These are phyloP conservation scores for Danio tinwini DNA, from an alignment of 2,797 vertebrate species.

Conservation along the genomic window DNA sequence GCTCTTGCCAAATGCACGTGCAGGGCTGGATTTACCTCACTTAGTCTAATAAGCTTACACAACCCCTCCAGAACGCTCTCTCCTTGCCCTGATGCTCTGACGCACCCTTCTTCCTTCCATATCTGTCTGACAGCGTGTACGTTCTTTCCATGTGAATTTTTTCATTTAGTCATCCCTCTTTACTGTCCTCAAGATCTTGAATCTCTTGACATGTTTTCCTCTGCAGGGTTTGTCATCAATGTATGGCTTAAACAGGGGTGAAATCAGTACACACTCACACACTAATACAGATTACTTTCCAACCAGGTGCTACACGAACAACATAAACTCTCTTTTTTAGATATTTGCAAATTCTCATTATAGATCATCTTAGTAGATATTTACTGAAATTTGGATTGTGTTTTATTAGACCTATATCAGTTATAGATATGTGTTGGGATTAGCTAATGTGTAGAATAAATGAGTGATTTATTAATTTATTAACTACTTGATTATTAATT, in stretches of 20 bases:
- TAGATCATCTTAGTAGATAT: neutral
- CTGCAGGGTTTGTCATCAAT: neutral
- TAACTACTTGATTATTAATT: too few species aligned
- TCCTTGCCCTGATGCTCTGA: constrained; percentile 25
- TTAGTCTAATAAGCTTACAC: constrained; percentile 41
- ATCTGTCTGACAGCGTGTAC: constrained; percentile 12
- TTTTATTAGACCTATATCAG: too few species aligned
- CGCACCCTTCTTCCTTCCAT: constrained; percentile 14
- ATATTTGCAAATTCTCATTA: neutral
- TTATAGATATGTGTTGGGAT: too few species aligned
- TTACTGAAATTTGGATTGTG: too few species aligned
- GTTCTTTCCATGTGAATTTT: neutral
- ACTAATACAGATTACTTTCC: too few species aligned
- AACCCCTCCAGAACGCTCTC: constrained; percentile 10
- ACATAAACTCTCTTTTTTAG: too few species aligned
- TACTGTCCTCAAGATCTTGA: neutral
- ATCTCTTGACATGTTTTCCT: neutral
- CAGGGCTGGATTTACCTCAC: constrained; percentile 33
- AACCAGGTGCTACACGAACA: neutral
- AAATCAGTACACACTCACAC: neutral
- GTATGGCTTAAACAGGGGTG: neutral
- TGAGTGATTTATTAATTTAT: too few species aligned
- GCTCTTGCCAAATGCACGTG: constrained; percentile 40
- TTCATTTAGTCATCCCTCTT: neutral
- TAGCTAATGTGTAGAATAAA: too few species aligned